Evolutionary conservation across 2,888 invertebrate species (phyloP), one percentile per base, ranked within the genome.

Genomic region (Ellobium chinense): DNA sequence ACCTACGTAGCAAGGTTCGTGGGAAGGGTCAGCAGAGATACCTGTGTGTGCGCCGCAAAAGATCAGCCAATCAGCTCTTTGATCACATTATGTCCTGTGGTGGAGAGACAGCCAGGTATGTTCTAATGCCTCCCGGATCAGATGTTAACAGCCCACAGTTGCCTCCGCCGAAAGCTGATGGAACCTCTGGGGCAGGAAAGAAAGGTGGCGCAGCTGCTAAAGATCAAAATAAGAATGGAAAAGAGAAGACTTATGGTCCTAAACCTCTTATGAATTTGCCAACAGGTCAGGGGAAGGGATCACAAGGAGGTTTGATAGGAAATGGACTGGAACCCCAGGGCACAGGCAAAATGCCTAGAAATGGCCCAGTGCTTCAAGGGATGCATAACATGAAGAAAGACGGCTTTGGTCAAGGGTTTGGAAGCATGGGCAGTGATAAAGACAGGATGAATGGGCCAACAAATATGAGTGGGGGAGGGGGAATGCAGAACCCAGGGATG

Each of bases 101-200:
- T 7, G 94, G 94, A 0, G 87, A 90, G n/a, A 94, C 94, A 7
- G 93, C 92, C 54, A 94, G 94, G 87, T 95, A 95, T 88, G 93
- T 94, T 80, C 91, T 95, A 0, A 80, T 92, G 12, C 89, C 91
- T 0, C 91, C 91, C 7, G 83, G 83, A 0, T 18, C 60, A 18
- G 73, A 14, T 31, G 24, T n/a, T 2, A 34, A n/a, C 4, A 34
- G n/a, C 1, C 39, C 24, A 27, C 14, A 39, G 12, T 24, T 34
- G 29, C 21, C 24, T n/a, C 2, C 14, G 14, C 37, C 2, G 5
- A 58, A 24, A 1, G 14, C 1, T 7, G 37, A 9, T 34, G 1
- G 34, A 36, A n/a, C 5, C 9, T 36, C 65, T 21, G 18, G 14
- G 29, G 29, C 5, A 9, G 58, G 24, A n/a, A 9, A 5, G 18